These are phyloP conservation scores for Xanthostigma xanthostigma DNA, from an alignment of 2,888 invertebrate genomes.

Conservation along the genomic window DNA sequence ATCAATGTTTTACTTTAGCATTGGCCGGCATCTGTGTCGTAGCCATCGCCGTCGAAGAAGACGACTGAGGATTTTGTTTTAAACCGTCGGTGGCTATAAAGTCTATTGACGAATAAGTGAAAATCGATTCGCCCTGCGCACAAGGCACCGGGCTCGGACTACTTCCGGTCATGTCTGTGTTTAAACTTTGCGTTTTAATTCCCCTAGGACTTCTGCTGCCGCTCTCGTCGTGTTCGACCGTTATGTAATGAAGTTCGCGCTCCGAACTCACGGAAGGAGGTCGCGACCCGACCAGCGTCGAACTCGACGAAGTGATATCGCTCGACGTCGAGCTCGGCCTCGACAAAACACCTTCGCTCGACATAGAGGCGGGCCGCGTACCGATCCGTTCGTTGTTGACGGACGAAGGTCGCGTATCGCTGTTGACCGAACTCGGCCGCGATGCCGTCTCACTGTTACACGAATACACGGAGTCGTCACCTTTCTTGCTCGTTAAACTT, in stretches of 20 bases:
- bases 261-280: slow-evolving; percentile 27
- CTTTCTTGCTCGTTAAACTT: slow-evolving; percentile 11
- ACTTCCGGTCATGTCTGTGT: slow-evolving; percentile 15
- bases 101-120: slow-evolving; percentile 68
- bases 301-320: slow-evolving; percentile 23
- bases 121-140: slow-evolving; percentile 25
- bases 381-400: slow-evolving; percentile 10
- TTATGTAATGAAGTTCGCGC: slow-evolving; percentile 46
- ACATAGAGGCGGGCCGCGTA: slow-evolving; percentile 19
- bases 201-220: slow-evolving; percentile 20
- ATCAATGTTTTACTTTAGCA: slow-evolving; percentile 20
- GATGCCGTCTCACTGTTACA: slow-evolving; percentile 17
- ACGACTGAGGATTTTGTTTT: slow-evolving; percentile 15
- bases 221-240: slow-evolving; percentile 35
- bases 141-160: slow-evolving; percentile 15
- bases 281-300: slow-evolving; percentile 25
- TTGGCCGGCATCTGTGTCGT: slow-evolving; percentile 14
- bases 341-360: slow-evolving; percentile 13
- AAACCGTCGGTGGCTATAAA: slow-evolving; percentile 48
- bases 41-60: not conserved
- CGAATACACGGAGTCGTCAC: slow-evolving; percentile 14
- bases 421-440: slow-evolving; percentile 26
- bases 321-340: slow-evolving; percentile 26
- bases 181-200: slow-evolving; percentile 16
- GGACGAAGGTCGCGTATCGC: slow-evolving; percentile 17